Conservation (phyloP, 2,797 vertebrate genomes). For the Pteronotus mesoamericanus region DNA sequence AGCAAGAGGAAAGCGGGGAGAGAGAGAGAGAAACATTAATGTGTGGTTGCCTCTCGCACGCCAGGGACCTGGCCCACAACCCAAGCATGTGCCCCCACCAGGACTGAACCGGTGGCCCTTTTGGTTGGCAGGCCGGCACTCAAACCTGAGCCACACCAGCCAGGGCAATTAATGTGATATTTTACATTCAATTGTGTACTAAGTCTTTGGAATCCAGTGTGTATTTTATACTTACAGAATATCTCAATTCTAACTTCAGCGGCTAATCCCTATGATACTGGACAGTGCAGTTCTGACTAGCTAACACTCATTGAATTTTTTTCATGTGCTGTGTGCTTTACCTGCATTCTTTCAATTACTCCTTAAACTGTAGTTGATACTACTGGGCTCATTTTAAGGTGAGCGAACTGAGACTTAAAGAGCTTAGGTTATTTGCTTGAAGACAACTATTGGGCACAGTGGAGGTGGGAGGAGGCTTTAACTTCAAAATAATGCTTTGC, state of each 20-base stretch:
- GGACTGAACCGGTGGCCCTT: too few relatives aligned
- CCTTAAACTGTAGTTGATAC: neutral
- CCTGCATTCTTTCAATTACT: neutral
- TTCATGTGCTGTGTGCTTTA: neutral
- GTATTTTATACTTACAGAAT: neutral
- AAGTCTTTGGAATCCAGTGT: neutral
- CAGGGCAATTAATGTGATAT: neutral
- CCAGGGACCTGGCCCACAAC: too few relatives aligned
- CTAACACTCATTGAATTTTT: neutral
- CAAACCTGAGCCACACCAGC: too few relatives aligned
- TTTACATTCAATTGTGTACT: neutral
- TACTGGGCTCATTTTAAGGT: neutral
- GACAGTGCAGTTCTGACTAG: neutral
- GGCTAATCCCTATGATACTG: neutral
- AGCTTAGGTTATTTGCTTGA: neutral
- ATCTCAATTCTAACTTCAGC: neutral
- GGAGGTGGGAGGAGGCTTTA: neutral
- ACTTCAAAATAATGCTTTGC: neutral
- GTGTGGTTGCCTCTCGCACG: too few relatives aligned
- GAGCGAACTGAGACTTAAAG: neutral
- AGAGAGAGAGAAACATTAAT: too few relatives aligned
- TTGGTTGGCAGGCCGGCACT: too few relatives aligned
- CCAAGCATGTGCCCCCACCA: too few relatives aligned
- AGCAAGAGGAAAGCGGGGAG: too few relatives aligned
- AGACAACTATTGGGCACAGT: neutral